phyloP scores from a whole-genome alignment of 64 coral and sea anemone genomes.

The Actinia tenebrosa region DNA sequence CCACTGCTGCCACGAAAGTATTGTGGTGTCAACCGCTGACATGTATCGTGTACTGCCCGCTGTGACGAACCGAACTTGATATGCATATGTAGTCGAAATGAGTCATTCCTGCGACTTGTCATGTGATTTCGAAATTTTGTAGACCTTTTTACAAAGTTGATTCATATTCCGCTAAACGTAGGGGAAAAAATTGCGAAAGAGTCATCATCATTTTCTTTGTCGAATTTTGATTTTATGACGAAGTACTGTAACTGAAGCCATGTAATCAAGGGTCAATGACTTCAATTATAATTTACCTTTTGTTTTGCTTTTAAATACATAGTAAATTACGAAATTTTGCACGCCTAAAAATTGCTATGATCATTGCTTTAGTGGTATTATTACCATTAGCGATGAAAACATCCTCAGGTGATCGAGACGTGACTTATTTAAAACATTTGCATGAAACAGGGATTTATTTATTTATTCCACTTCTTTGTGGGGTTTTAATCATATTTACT shows the following conservation, averaged over 20 bases:
- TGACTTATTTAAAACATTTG: neutral
- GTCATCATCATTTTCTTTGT: neutral
- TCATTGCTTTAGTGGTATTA: neutral
- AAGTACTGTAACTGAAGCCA: neutral
- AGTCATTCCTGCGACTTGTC: neutral
- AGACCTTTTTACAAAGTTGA: neutral
- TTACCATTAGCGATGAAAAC: too few species aligned
- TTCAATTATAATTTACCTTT: neutral
- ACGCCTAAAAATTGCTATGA: neutral
- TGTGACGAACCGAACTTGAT: neutral
- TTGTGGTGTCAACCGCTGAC: neutral
- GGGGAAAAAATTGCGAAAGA: neutral
- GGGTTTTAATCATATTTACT: neutral
- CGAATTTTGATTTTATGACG: neutral
- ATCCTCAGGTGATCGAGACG: neutral
- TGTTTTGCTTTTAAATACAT: too few species aligned
- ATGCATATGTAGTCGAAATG: neutral
- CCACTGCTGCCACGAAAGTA: neutral
- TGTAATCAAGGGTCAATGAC: neutral
- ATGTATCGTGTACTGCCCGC: neutral
- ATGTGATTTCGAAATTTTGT: neutral
- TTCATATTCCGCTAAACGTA: neutral
- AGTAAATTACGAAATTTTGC: neutral
- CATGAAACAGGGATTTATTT: neutral
- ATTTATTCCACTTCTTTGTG: neutral